Conservation (phyloP, 1,140 invertebrate genomes). For the Bradynema listronoti region DNA sequence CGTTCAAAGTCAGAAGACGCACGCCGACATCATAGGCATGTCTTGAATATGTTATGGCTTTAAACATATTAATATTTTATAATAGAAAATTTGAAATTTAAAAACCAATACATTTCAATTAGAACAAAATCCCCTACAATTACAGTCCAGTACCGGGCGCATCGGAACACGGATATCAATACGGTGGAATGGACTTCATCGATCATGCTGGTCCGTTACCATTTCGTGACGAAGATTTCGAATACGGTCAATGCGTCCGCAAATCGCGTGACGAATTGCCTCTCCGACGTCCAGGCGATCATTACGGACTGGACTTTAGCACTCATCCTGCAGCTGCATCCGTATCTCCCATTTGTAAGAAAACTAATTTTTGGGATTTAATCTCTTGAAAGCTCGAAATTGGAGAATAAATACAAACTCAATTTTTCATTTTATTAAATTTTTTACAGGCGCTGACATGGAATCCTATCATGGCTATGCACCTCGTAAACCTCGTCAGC, state of each 20-base stretch:
- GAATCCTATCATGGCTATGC: slow-evolving; percentile 42
- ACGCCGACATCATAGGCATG: too few species aligned
- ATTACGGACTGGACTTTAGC: slow-evolving; percentile 36
- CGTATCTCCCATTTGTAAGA: slow-evolving; percentile 9
- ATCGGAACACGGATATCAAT: slow-evolving; percentile 45
- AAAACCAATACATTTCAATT: too few species aligned
- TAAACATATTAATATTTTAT: too few species aligned
- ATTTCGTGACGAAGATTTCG: slow-evolving; percentile 15
- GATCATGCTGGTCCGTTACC: slow-evolving; percentile 20
- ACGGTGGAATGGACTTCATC: slow-evolving; percentile 54
- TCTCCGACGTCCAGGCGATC: slow-evolving; percentile 21
- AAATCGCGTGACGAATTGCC: slow-evolving; percentile 15
- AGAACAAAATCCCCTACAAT: too few species aligned
- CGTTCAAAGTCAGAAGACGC: too few species aligned
- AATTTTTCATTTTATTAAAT: too few species aligned
- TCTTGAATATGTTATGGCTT: too few species aligned
- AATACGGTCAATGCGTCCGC: slow-evolving; percentile 8
- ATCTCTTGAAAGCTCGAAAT: slow-evolving; percentile 10
- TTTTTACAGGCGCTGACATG: too few species aligned
- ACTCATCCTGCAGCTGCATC: slow-evolving; percentile 15
- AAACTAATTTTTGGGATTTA: slow-evolving; percentile 25
- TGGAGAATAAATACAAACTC: too few species aligned
- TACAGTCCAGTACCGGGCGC: slow-evolving; percentile 37
- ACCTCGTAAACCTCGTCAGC: slow-evolving; percentile 38
- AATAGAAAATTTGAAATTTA: too few species aligned